Evolutionary conservation across 2,888 invertebrate genomes (phyloP).

Genomic region (Plutella xylostella): DNA sequence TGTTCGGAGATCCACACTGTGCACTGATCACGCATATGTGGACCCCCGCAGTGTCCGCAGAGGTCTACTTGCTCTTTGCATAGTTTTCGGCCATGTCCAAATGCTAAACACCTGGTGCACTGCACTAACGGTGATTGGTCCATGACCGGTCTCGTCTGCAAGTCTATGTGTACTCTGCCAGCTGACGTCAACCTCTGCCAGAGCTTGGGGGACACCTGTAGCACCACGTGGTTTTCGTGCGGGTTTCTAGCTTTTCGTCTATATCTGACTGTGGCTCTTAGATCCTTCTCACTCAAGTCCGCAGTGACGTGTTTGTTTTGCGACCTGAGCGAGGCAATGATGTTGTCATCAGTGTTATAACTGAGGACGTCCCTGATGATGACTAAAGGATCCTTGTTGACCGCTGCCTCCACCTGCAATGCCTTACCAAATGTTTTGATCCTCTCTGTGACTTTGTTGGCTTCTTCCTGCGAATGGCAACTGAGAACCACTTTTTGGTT

Average conservation of each 20-base stretch:
- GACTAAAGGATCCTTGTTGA: not conserved
- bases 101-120: constrained; percentile 20
- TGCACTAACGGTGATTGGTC: constrained; percentile 11
- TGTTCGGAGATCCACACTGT: not conserved
- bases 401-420: not conserved
- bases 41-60: constrained; percentile 22
- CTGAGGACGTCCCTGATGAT: not conserved
- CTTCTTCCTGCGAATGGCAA: not conserved
- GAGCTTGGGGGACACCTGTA: constrained; percentile 17
- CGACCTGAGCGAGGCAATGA: not conserved
- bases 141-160: not conserved
- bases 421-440: not conserved
- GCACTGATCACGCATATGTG: constrained; percentile 15
- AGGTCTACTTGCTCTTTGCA: constrained; percentile 16
- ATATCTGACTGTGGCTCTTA: not conserved
- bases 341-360: not conserved
- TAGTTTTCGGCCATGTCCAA: constrained; percentile 17
- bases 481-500: not conserved
- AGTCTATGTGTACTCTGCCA: constrained; percentile 2
- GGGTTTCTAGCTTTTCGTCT: constrained; percentile 18
- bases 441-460: not conserved
- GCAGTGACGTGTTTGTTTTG: not conserved
- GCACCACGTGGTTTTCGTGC: constrained; percentile 16
- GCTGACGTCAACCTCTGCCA: constrained; percentile 11
- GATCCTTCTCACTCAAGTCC: not conserved